These are phyloP conservation scores for Machimus rusticus DNA, from an alignment of 2,888 invertebrate genomes.

Conservation along the genomic window DNA sequence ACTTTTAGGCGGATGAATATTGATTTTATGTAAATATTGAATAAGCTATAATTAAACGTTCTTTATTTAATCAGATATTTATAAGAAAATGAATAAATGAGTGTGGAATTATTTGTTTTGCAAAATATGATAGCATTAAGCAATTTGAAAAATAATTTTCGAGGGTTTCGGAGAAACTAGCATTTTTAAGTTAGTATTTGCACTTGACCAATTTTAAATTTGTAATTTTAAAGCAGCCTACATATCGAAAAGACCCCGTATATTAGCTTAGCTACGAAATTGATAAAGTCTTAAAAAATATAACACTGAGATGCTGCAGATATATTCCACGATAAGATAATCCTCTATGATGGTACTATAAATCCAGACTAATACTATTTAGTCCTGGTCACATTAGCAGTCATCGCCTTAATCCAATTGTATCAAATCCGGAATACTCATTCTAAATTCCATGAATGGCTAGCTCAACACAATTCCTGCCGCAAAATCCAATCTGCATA, in stretches of 20 bases:
- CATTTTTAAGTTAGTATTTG: no score
- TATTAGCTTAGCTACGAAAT: not conserved
- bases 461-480: not conserved
- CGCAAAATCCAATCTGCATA: not conserved
- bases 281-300: not conserved
- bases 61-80: no score
- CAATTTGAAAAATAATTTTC: no score
- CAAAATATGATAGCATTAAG: no score
- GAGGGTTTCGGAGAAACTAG: no score
- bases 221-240: not conserved
- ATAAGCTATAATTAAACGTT: no score
- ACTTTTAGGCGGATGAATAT: not conserved
- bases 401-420: not conserved
- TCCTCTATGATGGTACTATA: not conserved
- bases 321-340: not conserved
- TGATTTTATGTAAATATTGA: not conserved
- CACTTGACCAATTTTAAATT: not conserved
- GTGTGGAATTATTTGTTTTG: no score
- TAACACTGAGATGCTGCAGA: not conserved
- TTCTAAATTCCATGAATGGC: not conserved
- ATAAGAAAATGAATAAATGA: no score
- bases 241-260: not conserved
- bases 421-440: not conserved
- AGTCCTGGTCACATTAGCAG: not conserved
- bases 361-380: not conserved